Evolutionary conservation across 2,797 vertebrate species (phyloP).

Genomic region (Schizopygopsis pylzovi): DNA sequence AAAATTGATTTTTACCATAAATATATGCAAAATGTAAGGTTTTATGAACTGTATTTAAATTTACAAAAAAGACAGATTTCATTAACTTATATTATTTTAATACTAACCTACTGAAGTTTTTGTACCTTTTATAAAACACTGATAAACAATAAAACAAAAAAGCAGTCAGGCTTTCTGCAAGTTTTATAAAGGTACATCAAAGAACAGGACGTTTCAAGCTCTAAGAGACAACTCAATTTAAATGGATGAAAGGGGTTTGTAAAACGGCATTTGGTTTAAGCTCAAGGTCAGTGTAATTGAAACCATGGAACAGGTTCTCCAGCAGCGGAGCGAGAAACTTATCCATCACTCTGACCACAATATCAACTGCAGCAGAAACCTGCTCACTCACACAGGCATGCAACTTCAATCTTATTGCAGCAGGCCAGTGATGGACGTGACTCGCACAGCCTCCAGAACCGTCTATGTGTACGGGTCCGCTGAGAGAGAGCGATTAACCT

Average conservation of each 20-base stretch:
- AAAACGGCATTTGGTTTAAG: background rate
- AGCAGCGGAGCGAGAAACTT: slow-evolving; percentile 50
- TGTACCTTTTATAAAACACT: background rate
- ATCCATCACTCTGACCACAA: slow-evolving; percentile 62
- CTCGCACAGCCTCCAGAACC: background rate
- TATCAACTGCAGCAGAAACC: slow-evolving; percentile 65
- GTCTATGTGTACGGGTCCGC: background rate
- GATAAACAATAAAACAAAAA: background rate
- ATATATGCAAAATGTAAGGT: background rate
- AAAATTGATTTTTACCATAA: background rate
- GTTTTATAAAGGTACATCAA: background rate
- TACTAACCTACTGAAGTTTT: background rate
- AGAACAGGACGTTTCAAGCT: slow-evolving; percentile 43
- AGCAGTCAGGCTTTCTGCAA: background rate
- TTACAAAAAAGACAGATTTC: background rate
- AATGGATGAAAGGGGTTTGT: slow-evolving; percentile 52
- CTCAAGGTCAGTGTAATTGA: slow-evolving; percentile 62
- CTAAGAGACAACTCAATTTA: slow-evolving; percentile 58
- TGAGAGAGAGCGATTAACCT: slow-evolving; percentile 57
- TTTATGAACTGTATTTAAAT: background rate
- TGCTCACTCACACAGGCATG: slow-evolving; percentile 48
- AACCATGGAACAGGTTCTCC: slow-evolving; percentile 37
- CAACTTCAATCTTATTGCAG: slow-evolving; percentile 60
- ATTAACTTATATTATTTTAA: background rate
- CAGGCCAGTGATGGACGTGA: slow-evolving; percentile 33